phyloP scores from a whole-genome alignment of 2,113 vertebrate genomes.

The Lontra canadensis region DNA sequence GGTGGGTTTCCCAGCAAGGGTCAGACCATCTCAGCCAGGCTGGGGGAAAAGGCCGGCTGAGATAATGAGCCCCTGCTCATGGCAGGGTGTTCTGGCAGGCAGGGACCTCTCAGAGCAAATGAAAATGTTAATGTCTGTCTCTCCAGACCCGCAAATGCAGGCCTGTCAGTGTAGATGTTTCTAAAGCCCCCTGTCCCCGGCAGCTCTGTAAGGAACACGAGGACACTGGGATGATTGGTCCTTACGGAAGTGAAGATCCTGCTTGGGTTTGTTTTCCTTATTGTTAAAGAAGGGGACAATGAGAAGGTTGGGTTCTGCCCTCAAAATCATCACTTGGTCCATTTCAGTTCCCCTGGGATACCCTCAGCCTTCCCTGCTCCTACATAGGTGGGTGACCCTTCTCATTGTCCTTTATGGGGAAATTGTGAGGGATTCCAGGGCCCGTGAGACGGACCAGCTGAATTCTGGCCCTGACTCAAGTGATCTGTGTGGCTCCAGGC shows the following conservation, averaged over 20 bases:
- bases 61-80: not conserved
- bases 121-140: not conserved
- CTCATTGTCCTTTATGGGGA: not conserved
- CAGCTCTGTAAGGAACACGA: not conserved
- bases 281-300: not conserved
- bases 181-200: not conserved
- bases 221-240: not conserved
- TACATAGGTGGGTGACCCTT: not conserved
- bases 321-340: not conserved
- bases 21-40: not conserved
- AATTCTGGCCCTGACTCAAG: not conserved
- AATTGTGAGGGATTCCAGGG: rapidly evolving
- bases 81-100: not conserved
- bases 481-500: not conserved
- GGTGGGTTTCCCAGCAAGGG: not conserved
- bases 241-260: not conserved
- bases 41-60: not conserved
- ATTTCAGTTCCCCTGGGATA: not conserved
- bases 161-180: not conserved
- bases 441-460: not conserved
- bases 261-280: not conserved
- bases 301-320: not conserved
- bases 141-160: not conserved
- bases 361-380: not conserved
- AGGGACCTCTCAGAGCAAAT: not conserved